A percentile compares a stretch with the other conserved stretches of the same genome.
Evolutionary conservation across 2,797 vertebrate genomes (phyloP).

Genomic region (Hippoglossus hippoglossus): DNA sequence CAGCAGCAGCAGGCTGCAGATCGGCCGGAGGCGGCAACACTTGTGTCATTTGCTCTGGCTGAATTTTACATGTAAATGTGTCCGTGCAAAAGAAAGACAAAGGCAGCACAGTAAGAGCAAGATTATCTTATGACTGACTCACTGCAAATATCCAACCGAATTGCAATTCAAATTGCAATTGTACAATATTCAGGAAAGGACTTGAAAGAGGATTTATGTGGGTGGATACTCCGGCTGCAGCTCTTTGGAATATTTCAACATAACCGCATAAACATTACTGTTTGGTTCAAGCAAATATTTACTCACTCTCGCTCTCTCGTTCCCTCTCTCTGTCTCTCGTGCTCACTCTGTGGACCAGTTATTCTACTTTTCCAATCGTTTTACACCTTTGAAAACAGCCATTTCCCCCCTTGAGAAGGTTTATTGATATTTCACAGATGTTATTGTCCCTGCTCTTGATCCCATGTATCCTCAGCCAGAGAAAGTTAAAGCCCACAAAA

Average conservation of each 20-base stretch:
- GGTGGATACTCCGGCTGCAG: slow-evolving; percentile 28
- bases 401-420: background rate
- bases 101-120: no score
- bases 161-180: background rate
- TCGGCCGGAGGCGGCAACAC: slow-evolving; percentile 22
- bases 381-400: background rate
- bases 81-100: no score
- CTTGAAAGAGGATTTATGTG: slow-evolving; percentile 17
- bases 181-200: background rate
- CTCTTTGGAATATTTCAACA: slow-evolving; percentile 62
- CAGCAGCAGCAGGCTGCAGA: background rate
- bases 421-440: background rate
- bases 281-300: slow-evolving; percentile 76
- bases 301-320: slow-evolving; percentile 29
- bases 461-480: no score
- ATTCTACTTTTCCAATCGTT: slow-evolving; percentile 28
- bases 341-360: slow-evolving; percentile 15
- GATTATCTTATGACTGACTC: background rate
- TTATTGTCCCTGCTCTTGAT: background rate
- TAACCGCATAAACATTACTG: slow-evolving; percentile 54
- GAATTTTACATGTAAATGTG: background rate
- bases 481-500: no score
- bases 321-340: background rate
- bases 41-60: background rate
- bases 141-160: background rate